Evolutionary conservation across 2,888 invertebrate species (phyloP), one percentile per base, ranked within the genome.

Genomic region (Caenorhabditis japonica): DNA sequence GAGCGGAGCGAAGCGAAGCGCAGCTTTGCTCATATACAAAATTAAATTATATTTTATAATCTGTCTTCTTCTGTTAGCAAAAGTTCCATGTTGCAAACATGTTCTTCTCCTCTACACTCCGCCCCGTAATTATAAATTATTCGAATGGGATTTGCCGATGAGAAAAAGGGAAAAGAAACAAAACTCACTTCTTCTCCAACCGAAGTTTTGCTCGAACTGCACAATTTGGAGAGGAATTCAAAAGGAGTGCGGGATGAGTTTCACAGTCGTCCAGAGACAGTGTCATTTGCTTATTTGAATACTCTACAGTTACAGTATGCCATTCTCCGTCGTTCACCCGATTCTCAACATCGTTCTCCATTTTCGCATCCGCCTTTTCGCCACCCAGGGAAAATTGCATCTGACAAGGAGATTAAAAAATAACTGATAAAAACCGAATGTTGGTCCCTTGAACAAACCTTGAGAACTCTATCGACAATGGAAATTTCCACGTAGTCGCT

Each of bases 251-350:
- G 4, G 76, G 56, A 34, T 76, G 52, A 4, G 81, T 70, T 56
- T 85, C 84, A 49, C 85, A 85, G 27, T 81, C 79, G 47, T 85
- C 83, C 21, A 85, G 56, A 2, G 62, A 56, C 25, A 85, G 44
- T 21, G 77, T 80, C 21, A 85, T 51, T 47, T 76, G 77, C 85
- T 75, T 73, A 46, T 85, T 77, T 23, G 74, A 77, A 49, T 76
- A 85, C 47, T 77, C 75, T 17, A 86, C 30, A 13, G 49, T 73
- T 4, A 86, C 66, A 15, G 61, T 82, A 58, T 86, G 86, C 86
- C 86, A 86, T 43, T 84, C 78, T 3, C 86, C 86, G 46, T 86
- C 83, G 52, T 84, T 84, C 21, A 86, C 74, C 41, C 83, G 72
- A 55, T 85, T 85, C 47, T 79, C 77, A 10, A 69, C 60, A 53